Base-by-base conservation (phyloP, 2,888 invertebrate species). In the Lucinisca nassula region DNA sequence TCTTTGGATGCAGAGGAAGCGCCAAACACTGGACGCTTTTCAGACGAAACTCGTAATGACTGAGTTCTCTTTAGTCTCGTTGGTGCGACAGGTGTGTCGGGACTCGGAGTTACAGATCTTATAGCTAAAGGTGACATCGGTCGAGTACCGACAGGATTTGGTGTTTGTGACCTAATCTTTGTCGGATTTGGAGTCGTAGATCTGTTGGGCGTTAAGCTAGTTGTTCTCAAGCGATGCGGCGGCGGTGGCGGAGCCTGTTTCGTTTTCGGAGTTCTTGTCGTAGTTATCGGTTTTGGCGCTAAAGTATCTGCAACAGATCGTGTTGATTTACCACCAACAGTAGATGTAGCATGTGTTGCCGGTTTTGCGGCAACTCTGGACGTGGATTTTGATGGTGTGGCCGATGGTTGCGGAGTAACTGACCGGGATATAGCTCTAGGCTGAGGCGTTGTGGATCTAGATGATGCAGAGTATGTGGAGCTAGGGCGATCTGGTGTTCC, bases 371-470 rank as follows among this genome's bases (percentile, higher is more conserved):
- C 82, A 38, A 85, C 79, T 49, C 75, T 76, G 51, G 74, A 45
- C 3, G 55, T 72, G 49, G 72, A 24, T 70, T 70, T 74, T 38
- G 81, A 40, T 45, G 30, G 76, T 49, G 70, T 49, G n/a, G 70
- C 21, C 10, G 78, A 72, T 58, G 76, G 76, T 55, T 88, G 84
- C 17, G 91, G 92, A 14, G 90, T 92, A 58, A 86, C 84, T 45
- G 92, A 82, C 27, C 92, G 82, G n/a, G 84, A 77, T 30, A 74
- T 74, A 10, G 79, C 32, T 32, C 24, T 32, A 49, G 89, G 88
- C 24, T 89, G 83, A n/a, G 91, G 91, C 30, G 91, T 91, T 0
- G 87, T 87, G 30, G 92, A 90, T 40, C 92, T 82, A 32, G 92
- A 89, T 3, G 78, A 85, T 58, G 88, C 84, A 27, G 88, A 90